Percentiles rank a stretch among this genome's conserved stretches.
phyloP scores from a whole-genome alignment of 2,797 vertebrate species.

The Tiaroga cobitis region DNA sequence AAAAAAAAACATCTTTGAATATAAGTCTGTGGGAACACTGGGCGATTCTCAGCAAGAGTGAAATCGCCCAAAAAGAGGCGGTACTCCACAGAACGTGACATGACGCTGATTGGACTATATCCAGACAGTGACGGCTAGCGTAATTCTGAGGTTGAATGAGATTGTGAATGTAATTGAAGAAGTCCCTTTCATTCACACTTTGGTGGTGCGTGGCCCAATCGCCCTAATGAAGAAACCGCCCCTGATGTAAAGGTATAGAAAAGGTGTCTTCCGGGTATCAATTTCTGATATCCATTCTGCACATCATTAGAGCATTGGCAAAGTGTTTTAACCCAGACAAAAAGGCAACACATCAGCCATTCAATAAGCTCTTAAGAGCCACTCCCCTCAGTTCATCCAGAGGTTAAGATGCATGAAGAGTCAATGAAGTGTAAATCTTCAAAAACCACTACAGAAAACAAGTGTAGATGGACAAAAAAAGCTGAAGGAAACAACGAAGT shows the following conservation, averaged over 20 bases:
- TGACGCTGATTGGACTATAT: too few relatives aligned
- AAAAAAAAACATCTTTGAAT: too few relatives aligned
- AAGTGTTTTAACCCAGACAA: slow-evolving; percentile 19
- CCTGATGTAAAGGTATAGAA: neutral
- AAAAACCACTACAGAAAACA: slow-evolving; percentile 2
- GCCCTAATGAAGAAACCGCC: too few relatives aligned
- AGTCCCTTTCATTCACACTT: too few relatives aligned
- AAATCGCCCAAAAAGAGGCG: too few relatives aligned
- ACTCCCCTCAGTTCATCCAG: slow-evolving; percentile 30
- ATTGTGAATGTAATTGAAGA: too few relatives aligned
- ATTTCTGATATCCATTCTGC: neutral
- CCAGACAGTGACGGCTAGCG: too few relatives aligned
- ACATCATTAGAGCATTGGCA: neutral
- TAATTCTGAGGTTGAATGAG: too few relatives aligned
- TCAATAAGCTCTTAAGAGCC: slow-evolving; percentile 36
- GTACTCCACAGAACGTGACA: too few relatives aligned
- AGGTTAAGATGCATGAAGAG: slow-evolving; percentile 45
- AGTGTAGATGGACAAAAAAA: neutral
- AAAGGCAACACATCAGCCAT: slow-evolving; percentile 34
- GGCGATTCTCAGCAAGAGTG: too few relatives aligned
- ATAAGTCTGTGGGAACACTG: too few relatives aligned
- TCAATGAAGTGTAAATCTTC: slow-evolving; percentile 32
- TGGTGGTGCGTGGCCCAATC: too few relatives aligned
- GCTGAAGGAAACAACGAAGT: neutral
- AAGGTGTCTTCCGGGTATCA: neutral